phyloP scores from a whole-genome alignment of 2,888 invertebrate genomes.

The Drosophila nr. perissopoda region DNA sequence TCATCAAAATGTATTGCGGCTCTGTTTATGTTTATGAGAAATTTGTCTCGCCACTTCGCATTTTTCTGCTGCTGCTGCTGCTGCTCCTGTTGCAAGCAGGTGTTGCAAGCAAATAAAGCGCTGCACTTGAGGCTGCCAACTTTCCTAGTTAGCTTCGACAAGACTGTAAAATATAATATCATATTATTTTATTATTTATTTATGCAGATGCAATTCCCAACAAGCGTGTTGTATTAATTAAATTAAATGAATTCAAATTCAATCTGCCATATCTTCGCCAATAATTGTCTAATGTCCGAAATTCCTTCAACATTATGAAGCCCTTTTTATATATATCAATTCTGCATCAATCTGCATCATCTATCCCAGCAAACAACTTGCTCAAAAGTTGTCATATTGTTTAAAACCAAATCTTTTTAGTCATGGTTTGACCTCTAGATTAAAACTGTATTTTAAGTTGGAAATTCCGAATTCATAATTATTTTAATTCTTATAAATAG shows the following conservation, averaged over 20 bases:
- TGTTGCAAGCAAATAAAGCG: constrained; percentile 13
- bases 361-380: background rate
- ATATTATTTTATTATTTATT: background rate
- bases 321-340: no score
- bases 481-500: background rate
- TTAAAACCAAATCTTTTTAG: background rate
- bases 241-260: background rate
- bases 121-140: constrained; percentile 1
- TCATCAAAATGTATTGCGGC: constrained; percentile 77
- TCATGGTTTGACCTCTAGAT: background rate
- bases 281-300: no score
- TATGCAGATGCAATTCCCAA: background rate
- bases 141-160: background rate
- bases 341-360: no score
- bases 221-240: background rate
- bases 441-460: background rate
- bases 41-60: constrained; percentile 55
- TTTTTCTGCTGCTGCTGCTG: constrained; percentile 23
- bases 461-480: background rate
- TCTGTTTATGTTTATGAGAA: constrained; percentile 77
- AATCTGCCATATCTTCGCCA: no score
- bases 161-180: background rate
- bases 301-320: no score
- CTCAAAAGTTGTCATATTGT: background rate
- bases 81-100: constrained; percentile 7